Base-by-base conservation (phyloP, 2,113 vertebrate genomes). In the Xenopus laevis region DNA sequence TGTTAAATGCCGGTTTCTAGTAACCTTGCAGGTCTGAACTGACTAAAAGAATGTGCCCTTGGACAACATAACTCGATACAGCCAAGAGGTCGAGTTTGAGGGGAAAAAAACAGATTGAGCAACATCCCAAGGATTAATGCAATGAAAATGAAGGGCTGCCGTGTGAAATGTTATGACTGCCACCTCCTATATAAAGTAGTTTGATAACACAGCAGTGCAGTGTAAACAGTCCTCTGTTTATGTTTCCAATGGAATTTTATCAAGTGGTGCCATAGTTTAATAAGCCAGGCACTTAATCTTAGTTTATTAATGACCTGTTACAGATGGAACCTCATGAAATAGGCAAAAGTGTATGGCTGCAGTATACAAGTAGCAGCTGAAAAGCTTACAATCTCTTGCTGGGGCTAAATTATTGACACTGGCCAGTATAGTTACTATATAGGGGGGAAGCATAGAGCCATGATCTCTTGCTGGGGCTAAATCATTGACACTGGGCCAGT, bases 1-100 rank as follows among this genome's bases (percentile, higher is more conserved):
- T 53, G 27, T 40, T 6, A 7, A 4, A 40, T 30, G 27, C 30
- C 64, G 44, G 17, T 64, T 70, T 58, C 57, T 44, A 53, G 58
- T 69, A 70, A 70, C 74, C 74, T 77, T 77, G 66, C 52, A 77
- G 74, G 47, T 76, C 60, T 68, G 10, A 61, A 15, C 67, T 69
- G 47, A 63, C 59, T 45, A 20, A 70, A 69, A 55, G 50, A 57
- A 77, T 77, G 62, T 70, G 20, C 50, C 67, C 74, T 76, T 70
- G 66, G 59, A 23, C 33, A 64, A 67, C 12, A 18, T 77, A 63
- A 46, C 66, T 68, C 63, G 64, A 77, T 70, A 20, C 30, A n/a
- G 61, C 53, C 57, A 64, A 77, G 44, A 64, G 74, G 66, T 77
- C 47, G 57, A 53, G 64, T 61, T 46, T 53, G 65, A 40, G 53